Evolutionary conservation across 2,797 vertebrate species (phyloP), one percentile per base, ranked within the genome.

Genomic region (Lithobates pipiens): DNA sequence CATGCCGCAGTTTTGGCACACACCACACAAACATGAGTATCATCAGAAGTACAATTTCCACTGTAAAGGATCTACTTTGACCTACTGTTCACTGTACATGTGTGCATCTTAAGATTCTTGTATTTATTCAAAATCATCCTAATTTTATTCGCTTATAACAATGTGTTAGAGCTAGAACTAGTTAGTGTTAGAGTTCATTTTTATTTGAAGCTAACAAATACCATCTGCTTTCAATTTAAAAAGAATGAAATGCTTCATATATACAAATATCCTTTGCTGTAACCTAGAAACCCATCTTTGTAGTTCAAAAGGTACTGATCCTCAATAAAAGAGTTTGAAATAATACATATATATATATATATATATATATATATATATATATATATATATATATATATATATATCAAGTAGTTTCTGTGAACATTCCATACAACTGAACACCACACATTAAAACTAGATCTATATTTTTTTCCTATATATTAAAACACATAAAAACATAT

Each of bases 251-350:
- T 78, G 42, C 57, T 83, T 57, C 70, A 74, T 71, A 83, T 83
- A 82, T 50, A 83, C 85, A 86, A 77, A 83, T 83, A 86, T 67
- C 61, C 70, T 78, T 79, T 50, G 70, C 69, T 63, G 85, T 83
- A 83, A 86, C 85, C 76, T 83, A 79, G 80, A 83, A 83, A 86
- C 85, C 75, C 72, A 77, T 78, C 69, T 34, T 77, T 83, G 75
- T 42, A 83, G 85, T 86, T 83, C 80, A 86, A 78, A 86, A 83
- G 80, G 80, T 86, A 61, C 75, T 82, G 50, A 54, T 54, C 16
- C 50, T 16, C 68, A 54, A 83, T 44, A 83, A 11, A 78, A 69
- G 63, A 74, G 50, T 44, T 79, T 82, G 73, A 50, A 81, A 76
- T n/a, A 81, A 81, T n/a, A 16, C 42, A 74, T 39, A 68, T 39